phyloP scores from a whole-genome alignment of 2,113 vertebrate genomes.

The Enhydra lutris region DNA sequence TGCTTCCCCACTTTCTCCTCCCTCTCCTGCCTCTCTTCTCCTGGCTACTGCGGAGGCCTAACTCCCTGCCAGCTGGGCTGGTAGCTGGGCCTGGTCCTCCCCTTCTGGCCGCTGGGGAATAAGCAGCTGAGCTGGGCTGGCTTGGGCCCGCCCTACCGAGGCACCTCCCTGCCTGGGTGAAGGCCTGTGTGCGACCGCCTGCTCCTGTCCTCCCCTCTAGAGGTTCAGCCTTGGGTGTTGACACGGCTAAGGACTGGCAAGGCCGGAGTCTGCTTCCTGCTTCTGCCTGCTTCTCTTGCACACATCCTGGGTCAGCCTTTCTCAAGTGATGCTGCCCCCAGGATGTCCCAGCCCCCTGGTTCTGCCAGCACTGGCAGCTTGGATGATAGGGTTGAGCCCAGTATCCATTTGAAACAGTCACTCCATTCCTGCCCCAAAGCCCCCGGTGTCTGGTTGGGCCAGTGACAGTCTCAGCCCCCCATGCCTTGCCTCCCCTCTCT shows the following conservation, averaged over 20 bases:
- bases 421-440: not conserved
- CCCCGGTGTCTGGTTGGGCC: not conserved
- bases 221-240: not conserved
- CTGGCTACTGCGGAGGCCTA: not conserved
- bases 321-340: not conserved
- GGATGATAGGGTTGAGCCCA: not conserved
- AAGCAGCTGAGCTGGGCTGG: not conserved
- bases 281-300: not conserved
- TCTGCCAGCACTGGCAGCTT: slow-evolving; percentile 12
- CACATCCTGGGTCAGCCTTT: not conserved
- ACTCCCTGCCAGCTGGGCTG: slow-evolving; percentile 34
- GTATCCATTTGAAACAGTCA: not conserved
- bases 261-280: not conserved
- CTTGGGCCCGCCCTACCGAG: not conserved
- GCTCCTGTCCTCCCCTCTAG: too few relatives aligned
- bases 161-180: not conserved
- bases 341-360: not conserved
- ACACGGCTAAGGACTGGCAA: not conserved
- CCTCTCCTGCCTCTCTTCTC: slow-evolving; percentile 22
- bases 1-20: not conserved
- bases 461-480: not conserved
- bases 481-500: not conserved
- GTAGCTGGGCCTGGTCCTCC: not conserved
- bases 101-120: not conserved
- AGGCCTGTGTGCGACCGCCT: not conserved